Evolutionary conservation across 2,113 vertebrate species (phyloP).

Genomic region (Syngnathus typhle): DNA sequence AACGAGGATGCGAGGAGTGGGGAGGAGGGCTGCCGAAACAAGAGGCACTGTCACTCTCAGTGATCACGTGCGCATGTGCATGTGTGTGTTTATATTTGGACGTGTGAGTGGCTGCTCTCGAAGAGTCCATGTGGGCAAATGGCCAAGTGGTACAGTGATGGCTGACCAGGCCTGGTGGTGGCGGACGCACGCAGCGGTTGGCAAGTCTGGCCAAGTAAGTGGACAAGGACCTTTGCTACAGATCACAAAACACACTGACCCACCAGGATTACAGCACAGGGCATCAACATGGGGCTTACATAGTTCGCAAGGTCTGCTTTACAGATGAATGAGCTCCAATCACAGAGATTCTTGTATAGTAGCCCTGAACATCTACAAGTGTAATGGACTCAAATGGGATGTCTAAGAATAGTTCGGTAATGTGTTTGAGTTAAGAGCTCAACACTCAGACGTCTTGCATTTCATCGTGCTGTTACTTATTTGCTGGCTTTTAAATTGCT

Average conservation of each 20-base stretch:
- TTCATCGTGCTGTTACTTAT: slow-evolving; percentile 34
- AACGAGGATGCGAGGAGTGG: slow-evolving; percentile 56
- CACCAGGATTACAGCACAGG: slow-evolving; percentile 64
- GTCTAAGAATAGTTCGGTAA: not conserved
- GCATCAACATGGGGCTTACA: slow-evolving; percentile 49
- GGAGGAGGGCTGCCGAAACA: slow-evolving; percentile 56
- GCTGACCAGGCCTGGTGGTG: slow-evolving; percentile 59
- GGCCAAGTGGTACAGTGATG: slow-evolving; percentile 67
- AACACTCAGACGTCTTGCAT: slow-evolving; percentile 35
- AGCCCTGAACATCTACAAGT: slow-evolving; percentile 1
- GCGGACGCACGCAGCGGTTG: slow-evolving; percentile 55
- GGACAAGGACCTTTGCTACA: slow-evolving; percentile 66
- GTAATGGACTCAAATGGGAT: slow-evolving; percentile 4
- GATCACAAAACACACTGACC: slow-evolving; percentile 67
- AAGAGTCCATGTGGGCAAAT: slow-evolving; percentile 60
- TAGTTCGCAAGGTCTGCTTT: slow-evolving; percentile 51
- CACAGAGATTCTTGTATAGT: slow-evolving; percentile 13
- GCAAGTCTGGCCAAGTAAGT: slow-evolving; percentile 64
- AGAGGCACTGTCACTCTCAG: slow-evolving; percentile 61
- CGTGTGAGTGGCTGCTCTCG: slow-evolving; percentile 45
- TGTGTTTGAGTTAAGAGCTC: not conserved
- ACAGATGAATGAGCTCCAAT: slow-evolving; percentile 41
- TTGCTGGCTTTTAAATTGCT: slow-evolving; percentile 37
- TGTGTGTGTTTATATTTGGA: slow-evolving; percentile 45
- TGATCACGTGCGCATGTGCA: slow-evolving; percentile 41